phyloP scores from a whole-genome alignment of 2,113 vertebrate genomes.

The Hippopotamus amphibius region DNA sequence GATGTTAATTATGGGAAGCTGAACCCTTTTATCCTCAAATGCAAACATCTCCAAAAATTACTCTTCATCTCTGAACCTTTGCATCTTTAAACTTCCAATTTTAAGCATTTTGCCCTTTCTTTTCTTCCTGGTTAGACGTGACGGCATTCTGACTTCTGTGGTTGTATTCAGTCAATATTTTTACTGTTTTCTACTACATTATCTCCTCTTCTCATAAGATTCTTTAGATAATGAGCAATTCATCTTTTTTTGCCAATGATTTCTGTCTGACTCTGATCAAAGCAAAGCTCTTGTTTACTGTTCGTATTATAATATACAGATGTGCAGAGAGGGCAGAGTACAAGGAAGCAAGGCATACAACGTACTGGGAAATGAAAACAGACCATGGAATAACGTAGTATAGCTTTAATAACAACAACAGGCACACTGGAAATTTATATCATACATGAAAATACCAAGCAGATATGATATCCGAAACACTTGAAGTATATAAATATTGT shows the following conservation, averaged over 20 bases:
- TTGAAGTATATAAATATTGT: not conserved
- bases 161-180: constrained; percentile 18
- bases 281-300: constrained; percentile 21
- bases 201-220: constrained; percentile 11
- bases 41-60: constrained; percentile 44
- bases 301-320: not conserved
- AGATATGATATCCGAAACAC: not conserved
- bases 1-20: constrained; percentile 53
- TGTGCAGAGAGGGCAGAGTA: not conserved
- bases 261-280: constrained; percentile 56
- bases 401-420: not conserved
- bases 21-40: constrained; percentile 47
- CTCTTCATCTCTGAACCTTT: not conserved
- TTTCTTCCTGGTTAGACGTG: constrained; percentile 57
- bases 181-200: constrained; percentile 55
- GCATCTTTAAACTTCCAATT: constrained; percentile 51
- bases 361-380: not conserved
- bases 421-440: not conserved
- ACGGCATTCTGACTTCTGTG: constrained; percentile 44
- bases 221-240: constrained; percentile 24
- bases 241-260: constrained; percentile 37
- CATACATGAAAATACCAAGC: not conserved
- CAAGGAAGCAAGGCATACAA: not conserved
- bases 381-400: not conserved
- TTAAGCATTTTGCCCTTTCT: constrained; percentile 65